These are phyloP conservation scores for Corythoichthys haematopterus DNA, from an alignment of 2,113 vertebrate genomes.

Conservation along the genomic window DNA sequence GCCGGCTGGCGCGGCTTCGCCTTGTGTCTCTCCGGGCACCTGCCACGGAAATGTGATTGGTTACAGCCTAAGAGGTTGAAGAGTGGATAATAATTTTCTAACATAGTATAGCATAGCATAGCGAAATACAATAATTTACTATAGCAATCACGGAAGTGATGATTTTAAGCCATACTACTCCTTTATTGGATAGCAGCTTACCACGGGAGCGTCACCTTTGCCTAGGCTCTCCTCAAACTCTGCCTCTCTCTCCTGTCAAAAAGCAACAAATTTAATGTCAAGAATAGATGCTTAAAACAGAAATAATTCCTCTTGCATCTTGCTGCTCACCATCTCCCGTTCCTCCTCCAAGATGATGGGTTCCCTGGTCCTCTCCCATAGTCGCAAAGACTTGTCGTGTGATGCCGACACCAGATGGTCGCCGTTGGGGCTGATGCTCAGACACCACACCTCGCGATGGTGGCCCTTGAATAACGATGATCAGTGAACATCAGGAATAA, in stretches of 20 bases:
- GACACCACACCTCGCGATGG: conserved; percentile 90
- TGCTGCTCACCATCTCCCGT: conserved; percentile 81
- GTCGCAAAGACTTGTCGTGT: conserved; percentile 92
- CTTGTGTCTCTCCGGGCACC: conserved; percentile 88
- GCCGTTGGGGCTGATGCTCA: conserved; percentile 89
- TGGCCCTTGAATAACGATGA: conserved; percentile 77
- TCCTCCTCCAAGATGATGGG: conserved; percentile 94
- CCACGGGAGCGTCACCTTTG: conserved; percentile 85
- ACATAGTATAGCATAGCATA: no score
- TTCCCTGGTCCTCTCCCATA: conserved; percentile 93
- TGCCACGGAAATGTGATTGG: conserved; percentile 40
- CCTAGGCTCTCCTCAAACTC: conserved; percentile 91
- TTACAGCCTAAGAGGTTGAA: not conserved
- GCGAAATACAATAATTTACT: no score
- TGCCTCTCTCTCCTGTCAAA: conserved; percentile 81
- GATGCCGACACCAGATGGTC: conserved; percentile 89
- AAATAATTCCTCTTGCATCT: no score
- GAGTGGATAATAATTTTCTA: no score
- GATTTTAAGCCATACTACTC: no score
- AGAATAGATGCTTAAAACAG: not conserved
- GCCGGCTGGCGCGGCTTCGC: conserved; percentile 82
- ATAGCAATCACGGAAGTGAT: no score
- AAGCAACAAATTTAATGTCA: not conserved
- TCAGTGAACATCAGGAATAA: not conserved
- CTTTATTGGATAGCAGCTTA: conserved; percentile 56